Conservation (phyloP, 2,888 invertebrate species). For the Dryocosmus kuriphilus region DNA sequence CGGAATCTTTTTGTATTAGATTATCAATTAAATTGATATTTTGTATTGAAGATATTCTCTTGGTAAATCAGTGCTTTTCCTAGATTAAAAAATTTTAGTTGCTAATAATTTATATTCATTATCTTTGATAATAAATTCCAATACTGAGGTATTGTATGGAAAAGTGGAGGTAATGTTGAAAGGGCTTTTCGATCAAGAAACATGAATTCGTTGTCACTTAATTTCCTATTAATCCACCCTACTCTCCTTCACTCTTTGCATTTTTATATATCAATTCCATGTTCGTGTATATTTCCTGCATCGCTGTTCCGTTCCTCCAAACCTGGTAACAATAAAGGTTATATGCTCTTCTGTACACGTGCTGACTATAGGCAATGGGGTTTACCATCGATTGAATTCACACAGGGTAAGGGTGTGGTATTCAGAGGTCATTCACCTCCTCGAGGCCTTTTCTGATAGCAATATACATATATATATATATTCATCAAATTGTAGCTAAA, state of each 20-base stretch:
- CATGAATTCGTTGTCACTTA: not conserved
- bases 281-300: constrained; percentile 9
- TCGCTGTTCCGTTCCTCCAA: constrained; percentile 18
- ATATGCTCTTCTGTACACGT: constrained; percentile 9
- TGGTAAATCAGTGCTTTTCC: not conserved
- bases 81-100: not conserved
- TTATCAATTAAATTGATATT: not conserved
- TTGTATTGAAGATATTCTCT: not conserved
- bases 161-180: not conserved
- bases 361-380: constrained; percentile 18
- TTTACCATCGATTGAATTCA: constrained; percentile 35
- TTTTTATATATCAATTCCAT: constrained; percentile 34
- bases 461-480: too few relatives aligned
- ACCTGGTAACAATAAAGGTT: constrained; percentile 19
- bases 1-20: not conserved
- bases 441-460: not conserved
- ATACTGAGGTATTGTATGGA: not conserved
- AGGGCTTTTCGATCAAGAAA: constrained; percentile 5
- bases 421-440: constrained; percentile 35
- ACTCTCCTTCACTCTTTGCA: not conserved
- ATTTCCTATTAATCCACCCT: constrained; percentile 17
- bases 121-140: not conserved
- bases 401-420: constrained; percentile 29
- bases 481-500: not conserved
- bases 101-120: not conserved